Evolutionary conservation across 1,140 invertebrate genomes (phyloP).

Genomic region (Eueides isabella): DNA sequence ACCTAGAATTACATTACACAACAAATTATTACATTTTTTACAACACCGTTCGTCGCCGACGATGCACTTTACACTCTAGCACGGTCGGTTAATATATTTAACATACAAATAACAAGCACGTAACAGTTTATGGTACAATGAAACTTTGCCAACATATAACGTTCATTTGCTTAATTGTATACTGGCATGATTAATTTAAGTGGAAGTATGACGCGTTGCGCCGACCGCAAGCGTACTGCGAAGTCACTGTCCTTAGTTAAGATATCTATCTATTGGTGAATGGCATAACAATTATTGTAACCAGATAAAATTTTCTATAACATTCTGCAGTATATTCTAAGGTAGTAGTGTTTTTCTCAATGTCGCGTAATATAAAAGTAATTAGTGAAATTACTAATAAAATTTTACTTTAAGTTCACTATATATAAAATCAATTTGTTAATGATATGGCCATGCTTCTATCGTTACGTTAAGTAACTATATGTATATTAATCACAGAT

Average conservation of each 20-base stretch:
- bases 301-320: background rate
- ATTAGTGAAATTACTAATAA: conserved; percentile 45
- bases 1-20: conserved; percentile 81
- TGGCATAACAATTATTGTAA: background rate
- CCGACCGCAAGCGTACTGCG: background rate
- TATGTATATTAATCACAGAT: conserved; percentile 79
- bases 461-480: conserved; percentile 66
- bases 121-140: conserved; percentile 74
- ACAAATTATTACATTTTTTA: conserved; percentile 78
- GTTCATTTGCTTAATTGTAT: conserved; percentile 26
- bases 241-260: background rate
- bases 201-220: no score
- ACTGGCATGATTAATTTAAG: background rate
- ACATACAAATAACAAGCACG: conserved; percentile 67
- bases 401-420: conserved; percentile 51
- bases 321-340: background rate
- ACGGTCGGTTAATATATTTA: conserved; percentile 60
- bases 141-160: conserved; percentile 59
- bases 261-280: background rate
- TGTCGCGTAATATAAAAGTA: conserved; percentile 56
- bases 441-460: conserved; percentile 78
- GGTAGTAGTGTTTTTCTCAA: conserved; percentile 22
- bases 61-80: conserved; percentile 54
- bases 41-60: conserved; percentile 60
- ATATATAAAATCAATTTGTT: conserved; percentile 73